A percentile compares a stretch with the other conserved stretches of the same genome.
These are phyloP conservation scores for Bombus ignitus DNA, from an alignment of 1,140 invertebrate species.

Conservation along the genomic window DNA sequence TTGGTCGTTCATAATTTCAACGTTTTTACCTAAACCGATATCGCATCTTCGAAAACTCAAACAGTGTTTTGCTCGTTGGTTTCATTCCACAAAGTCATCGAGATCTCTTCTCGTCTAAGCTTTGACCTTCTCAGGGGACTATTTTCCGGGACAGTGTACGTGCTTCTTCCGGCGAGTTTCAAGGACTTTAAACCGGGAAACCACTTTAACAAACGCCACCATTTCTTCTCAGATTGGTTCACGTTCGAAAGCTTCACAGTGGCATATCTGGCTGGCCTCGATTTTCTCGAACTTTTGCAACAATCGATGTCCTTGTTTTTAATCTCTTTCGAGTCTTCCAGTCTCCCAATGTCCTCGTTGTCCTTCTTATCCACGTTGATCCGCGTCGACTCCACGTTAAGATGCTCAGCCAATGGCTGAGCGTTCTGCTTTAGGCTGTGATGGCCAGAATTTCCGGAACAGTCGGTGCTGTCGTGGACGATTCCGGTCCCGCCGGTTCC, in stretches of 20 bases:
- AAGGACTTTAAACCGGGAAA: constrained; percentile 70
- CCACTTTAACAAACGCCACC: constrained; percentile 78
- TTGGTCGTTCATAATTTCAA: background rate
- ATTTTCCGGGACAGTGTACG: constrained; percentile 50
- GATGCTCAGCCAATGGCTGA: background rate
- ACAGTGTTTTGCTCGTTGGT: constrained; percentile 70
- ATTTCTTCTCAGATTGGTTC: constrained; percentile 67
- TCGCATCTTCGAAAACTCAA: constrained; percentile 24
- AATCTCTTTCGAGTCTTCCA: background rate
- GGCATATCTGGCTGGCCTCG: background rate
- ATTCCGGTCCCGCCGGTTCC: constrained; percentile 60
- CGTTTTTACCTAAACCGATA: no score
- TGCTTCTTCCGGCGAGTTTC: constrained; percentile 53
- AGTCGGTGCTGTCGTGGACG: constrained; percentile 73
- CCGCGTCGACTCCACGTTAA: background rate
- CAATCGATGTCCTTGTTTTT: background rate
- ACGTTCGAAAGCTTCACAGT: constrained; percentile 31
- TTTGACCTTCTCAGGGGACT: constrained; percentile 44
- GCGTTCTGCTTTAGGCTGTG: constrained; percentile 44
- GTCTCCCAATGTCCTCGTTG: background rate
- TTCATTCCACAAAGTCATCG: constrained; percentile 75
- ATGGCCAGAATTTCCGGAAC: constrained; percentile 72
- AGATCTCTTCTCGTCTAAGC: constrained; percentile 69
- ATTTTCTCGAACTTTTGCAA: background rate
- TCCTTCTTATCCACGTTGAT: background rate